Evolutionary conservation across 2,888 invertebrate genomes (phyloP).

Genomic region (Tetranychus piercei): DNA sequence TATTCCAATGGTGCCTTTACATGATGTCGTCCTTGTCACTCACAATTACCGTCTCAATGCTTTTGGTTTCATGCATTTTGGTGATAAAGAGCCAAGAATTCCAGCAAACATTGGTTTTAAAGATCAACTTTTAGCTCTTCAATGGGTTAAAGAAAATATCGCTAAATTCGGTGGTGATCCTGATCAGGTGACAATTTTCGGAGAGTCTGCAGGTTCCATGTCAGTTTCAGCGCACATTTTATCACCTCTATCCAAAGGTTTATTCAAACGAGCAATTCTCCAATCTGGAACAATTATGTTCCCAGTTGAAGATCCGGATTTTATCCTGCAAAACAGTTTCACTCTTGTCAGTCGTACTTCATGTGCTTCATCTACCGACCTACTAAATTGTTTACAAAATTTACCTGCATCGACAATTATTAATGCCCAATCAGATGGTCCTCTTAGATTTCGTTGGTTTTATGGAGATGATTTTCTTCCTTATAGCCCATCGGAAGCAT

Average conservation of each 20-base stretch:
- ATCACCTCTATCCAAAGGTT: slow-evolving; percentile 13
- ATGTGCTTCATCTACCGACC: not conserved
- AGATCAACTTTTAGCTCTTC: slow-evolving; percentile 36
- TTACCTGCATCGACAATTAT: not conserved
- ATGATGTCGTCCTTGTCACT: slow-evolving; percentile 37
- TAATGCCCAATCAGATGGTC: not conserved
- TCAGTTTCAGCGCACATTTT: slow-evolving; percentile 32
- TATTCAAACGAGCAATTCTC: slow-evolving; percentile 27
- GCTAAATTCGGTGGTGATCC: slow-evolving; percentile 23
- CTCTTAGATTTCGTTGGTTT: not conserved
- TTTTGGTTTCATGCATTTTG: slow-evolving; percentile 31
- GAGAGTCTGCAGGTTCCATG: slow-evolving; percentile 38
- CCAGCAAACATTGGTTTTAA: slow-evolving; percentile 37
- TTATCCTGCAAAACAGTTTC: not conserved
- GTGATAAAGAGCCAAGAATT: slow-evolving; percentile 25
- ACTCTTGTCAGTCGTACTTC: not conserved
- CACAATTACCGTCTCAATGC: slow-evolving; percentile 38
- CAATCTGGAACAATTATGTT: slow-evolving; percentile 5
- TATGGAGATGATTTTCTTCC: not conserved
- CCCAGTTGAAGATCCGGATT: not conserved
- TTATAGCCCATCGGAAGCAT: not conserved
- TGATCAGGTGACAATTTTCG: slow-evolving; percentile 34
- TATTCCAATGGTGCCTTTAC: slow-evolving; percentile 27
- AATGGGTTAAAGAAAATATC: slow-evolving; percentile 28
- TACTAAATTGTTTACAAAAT: not conserved